Evolutionary conservation across 2,113 vertebrate genomes (phyloP).

Genomic region (Asarcornis scutulata): DNA sequence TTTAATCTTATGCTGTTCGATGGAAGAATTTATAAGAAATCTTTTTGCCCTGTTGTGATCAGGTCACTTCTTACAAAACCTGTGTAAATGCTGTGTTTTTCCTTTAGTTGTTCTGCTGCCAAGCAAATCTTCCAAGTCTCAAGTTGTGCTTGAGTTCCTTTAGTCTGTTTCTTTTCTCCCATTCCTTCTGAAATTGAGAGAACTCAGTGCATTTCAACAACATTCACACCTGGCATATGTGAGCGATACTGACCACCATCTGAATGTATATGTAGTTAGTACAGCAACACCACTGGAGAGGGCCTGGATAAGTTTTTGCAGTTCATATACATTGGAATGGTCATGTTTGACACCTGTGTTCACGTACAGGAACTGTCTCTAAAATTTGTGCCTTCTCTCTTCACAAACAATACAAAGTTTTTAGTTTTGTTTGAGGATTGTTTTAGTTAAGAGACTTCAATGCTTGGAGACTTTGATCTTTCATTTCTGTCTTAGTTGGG

Average conservation of each 20-base stretch:
- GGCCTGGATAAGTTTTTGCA: not conserved
- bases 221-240: rapidly evolving
- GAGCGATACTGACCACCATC: not conserved
- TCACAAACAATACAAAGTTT: not conserved
- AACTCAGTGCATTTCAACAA: not conserved
- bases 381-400: not conserved
- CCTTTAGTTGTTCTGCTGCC: not conserved
- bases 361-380: not conserved
- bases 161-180: not conserved
- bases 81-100: not conserved
- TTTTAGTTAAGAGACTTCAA: not conserved
- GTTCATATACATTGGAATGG: rapidly evolving
- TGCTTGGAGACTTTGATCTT: not conserved
- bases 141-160: rapidly evolving
- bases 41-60: not conserved
- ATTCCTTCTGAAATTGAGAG: not conserved
- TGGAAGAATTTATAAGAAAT: not conserved
- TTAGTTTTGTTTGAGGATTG: not conserved
- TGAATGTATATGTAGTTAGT: not conserved
- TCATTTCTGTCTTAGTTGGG: not conserved
- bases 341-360: not conserved
- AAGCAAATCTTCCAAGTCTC: not conserved
- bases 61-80: not conserved
- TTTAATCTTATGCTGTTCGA: not conserved
- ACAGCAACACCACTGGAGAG: not conserved